Percentiles rank a stretch among this genome's conserved stretches.
phyloP scores from a whole-genome alignment of 1,140 invertebrate species.

The Bombus consobrinus region DNA sequence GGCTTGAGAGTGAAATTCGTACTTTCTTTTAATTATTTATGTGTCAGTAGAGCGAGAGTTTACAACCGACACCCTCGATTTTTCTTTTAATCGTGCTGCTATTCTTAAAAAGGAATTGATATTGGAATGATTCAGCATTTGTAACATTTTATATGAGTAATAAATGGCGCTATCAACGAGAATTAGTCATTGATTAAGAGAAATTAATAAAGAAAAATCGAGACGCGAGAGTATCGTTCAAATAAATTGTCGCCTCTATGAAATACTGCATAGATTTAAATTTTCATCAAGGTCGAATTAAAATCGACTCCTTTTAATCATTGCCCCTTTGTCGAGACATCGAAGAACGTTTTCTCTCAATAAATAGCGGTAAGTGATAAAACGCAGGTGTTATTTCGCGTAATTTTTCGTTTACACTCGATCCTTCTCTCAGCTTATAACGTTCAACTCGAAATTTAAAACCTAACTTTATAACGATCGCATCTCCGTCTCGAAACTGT shows the following conservation, averaged over 20 bases:
- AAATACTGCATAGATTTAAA: too few relatives aligned
- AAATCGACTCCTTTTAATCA: too few relatives aligned
- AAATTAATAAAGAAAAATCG: background rate
- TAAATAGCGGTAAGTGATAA: too few relatives aligned
- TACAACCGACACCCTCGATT: background rate
- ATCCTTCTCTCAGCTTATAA: background rate
- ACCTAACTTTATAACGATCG: background rate
- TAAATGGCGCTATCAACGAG: background rate
- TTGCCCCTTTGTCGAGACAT: too few relatives aligned
- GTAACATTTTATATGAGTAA: background rate
- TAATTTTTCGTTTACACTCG: background rate
- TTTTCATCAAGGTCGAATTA: too few relatives aligned
- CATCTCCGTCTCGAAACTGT: slow-evolving; percentile 22
- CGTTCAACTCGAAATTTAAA: background rate
- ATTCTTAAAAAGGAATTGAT: background rate
- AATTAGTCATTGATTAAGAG: background rate
- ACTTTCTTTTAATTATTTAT: slow-evolving; percentile 27
- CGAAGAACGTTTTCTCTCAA: too few relatives aligned
- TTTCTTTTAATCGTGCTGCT: background rate
- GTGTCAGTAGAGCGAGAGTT: background rate
- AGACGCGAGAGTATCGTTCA: background rate
- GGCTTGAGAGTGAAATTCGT: slow-evolving; percentile 18
- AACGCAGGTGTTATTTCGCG: too few relatives aligned
- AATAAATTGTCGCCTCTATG: too few relatives aligned
- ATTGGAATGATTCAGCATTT: background rate